These are phyloP conservation scores for Coendou prehensilis DNA, from an alignment of 2,797 vertebrate species.

Conservation along the genomic window DNA sequence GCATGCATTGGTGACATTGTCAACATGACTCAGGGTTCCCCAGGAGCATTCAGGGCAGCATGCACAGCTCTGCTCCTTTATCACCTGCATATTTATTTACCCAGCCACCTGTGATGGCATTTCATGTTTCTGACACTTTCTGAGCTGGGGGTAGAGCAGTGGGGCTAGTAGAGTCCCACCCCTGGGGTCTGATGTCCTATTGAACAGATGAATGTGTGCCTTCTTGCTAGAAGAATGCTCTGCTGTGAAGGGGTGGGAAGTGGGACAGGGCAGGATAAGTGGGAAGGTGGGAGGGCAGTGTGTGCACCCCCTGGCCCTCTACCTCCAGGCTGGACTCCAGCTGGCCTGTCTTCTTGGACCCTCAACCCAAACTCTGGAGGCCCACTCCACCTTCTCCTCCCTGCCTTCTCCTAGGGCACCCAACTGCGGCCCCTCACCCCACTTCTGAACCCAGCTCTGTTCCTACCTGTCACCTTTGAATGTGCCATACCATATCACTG, in stretches of 20 bases:
- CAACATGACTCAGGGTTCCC: neutral
- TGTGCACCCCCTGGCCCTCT: neutral
- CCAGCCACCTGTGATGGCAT: neutral
- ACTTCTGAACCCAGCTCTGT: neutral
- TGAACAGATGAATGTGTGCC: neutral
- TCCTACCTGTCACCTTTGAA: no score
- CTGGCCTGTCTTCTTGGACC: neutral
- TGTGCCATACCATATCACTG: fast-evolving
- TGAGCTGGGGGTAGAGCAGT: neutral
- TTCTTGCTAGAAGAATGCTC: neutral
- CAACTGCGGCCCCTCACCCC: neutral
- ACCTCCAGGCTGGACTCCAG: neutral
- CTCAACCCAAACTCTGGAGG: neutral
- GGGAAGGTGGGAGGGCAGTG: neutral
- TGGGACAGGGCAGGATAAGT: neutral
- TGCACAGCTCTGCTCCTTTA: fast-evolving
- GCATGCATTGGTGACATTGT: neutral
- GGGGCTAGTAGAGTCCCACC: neutral
- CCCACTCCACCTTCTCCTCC: neutral
- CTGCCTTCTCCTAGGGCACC: neutral
- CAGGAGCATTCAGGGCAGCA: fast-evolving
- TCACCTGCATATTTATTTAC: fast-evolving
- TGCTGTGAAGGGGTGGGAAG: neutral
- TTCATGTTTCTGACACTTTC: neutral
- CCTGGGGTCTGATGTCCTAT: neutral